These are phyloP conservation scores for Prunella strophiata DNA, from an alignment of 2,797 vertebrate genomes.

Conservation along the genomic window DNA sequence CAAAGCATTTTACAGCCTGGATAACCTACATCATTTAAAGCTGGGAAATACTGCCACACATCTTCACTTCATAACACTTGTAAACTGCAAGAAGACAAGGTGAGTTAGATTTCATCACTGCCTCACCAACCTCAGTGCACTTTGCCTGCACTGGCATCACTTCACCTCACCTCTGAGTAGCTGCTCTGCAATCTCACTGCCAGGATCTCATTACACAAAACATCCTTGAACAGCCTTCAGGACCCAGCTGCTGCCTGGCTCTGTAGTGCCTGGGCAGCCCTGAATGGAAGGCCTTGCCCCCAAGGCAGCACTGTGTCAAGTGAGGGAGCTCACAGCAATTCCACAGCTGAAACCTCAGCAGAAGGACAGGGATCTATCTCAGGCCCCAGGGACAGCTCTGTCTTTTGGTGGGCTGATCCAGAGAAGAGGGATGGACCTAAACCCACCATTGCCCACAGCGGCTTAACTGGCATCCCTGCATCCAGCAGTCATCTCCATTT, in stretches of 20 bases:
- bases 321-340: neutral
- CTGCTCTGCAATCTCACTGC: neutral
- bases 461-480: neutral
- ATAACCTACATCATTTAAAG: neutral
- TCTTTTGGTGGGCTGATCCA: neutral
- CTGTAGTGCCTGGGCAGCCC: neutral
- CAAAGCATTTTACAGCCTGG: neutral
- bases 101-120: neutral
- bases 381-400: neutral
- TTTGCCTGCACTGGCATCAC: neutral
- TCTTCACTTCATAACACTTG: neutral
- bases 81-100: neutral
- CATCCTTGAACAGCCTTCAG: neutral
- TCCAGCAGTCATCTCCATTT: neutral
- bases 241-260: neutral
- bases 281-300: neutral
- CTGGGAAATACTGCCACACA: neutral
- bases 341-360: neutral
- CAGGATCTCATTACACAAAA: neutral
- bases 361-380: neutral
- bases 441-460: fast-evolving
- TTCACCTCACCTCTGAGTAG: neutral
- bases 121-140: neutral
- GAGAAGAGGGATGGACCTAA: neutral
- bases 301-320: neutral